Base-by-base conservation (phyloP, 1,140 invertebrate species). In the Aleiodes sp. region DNA sequence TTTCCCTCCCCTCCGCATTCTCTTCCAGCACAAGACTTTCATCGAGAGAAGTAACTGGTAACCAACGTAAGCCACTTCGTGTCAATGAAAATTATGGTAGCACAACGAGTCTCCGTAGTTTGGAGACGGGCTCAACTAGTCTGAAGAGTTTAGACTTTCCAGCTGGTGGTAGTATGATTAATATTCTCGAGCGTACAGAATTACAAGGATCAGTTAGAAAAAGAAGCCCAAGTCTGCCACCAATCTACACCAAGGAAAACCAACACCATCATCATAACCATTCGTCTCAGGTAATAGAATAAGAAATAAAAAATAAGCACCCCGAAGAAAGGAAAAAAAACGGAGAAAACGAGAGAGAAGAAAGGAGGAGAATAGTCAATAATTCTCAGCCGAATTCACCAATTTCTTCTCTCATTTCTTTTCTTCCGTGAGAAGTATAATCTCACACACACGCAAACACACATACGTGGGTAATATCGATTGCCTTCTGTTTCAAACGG, bases 161-260 rank as follows among this genome's bases (percentile, higher is more conserved):
- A 4, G 68, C 72, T 56, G 79, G 73, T 14, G 80, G 75, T 16
- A 81, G 80, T 59, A 69, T 81, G 43, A 77, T 81, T 31, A 78
- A 77, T 75, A 73, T 82, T 9, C 74, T 73, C n/a, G 79, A 82
- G 14, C 70, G 76, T 12, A 31, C 68, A 9, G 80, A 84, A 65
- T 56, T 67, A 12, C 69, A 75, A 21, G 73, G 65, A 28, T 62
- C 68, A n/a, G 74, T 68, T 52, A 70, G 87, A 37, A 85, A 85
- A 73, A 80, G 89, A 73, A 90, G 88, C 72, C 89, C 89, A 1
- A 90, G 88, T 70, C 72, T 90, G 21, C 89, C 89, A 0, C 90
- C 90, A 0, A 90, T 90, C 68, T 86, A 87, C 57, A 85, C 80
- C 62, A 84, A 85, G 52, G 85, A 88, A 2, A 75, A 79, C 7